phyloP scores from a whole-genome alignment of 2,888 invertebrate genomes.

The Hirtodrosophila trivittata region DNA sequence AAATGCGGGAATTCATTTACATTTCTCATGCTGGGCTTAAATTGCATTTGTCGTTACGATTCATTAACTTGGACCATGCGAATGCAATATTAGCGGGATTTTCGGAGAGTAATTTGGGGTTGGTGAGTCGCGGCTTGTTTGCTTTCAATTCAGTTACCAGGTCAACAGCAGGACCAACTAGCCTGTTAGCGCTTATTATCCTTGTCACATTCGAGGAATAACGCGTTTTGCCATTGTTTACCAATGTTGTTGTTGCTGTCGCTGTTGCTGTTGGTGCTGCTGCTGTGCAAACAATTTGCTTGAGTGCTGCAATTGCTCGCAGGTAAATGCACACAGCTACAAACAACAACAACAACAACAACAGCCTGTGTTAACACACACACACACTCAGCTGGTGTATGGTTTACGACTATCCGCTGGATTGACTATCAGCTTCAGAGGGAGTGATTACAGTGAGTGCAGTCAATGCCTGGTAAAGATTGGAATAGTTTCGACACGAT shows the following conservation, averaged over 20 bases:
- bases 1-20: conserved; percentile 57
- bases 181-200: conserved; percentile 44
- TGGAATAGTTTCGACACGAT: conserved; percentile 48
- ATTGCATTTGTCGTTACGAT: conserved; percentile 36
- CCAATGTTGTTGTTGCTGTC: conserved; percentile 16
- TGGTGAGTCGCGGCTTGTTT: conserved; percentile 24
- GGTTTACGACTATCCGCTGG: conserved; percentile 12
- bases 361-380: conserved; percentile 2
- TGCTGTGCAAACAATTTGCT: conserved; percentile 56
- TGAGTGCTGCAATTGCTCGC: conserved; percentile 56
- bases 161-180: conserved; percentile 17
- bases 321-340: conserved; percentile 40
- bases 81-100: conserved; percentile 7
- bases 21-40: conserved; percentile 31
- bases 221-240: conserved; percentile 46
- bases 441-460: conserved; percentile 3
- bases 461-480: conserved; percentile 20
- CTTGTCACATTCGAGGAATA: conserved; percentile 51
- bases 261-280: conserved; percentile 16
- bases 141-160: conserved; percentile 51
- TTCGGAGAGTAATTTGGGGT: conserved; percentile 14
- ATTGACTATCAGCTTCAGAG: conserved; percentile 14
- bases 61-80: conserved; percentile 45
- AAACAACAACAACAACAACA: conserved; percentile 7
- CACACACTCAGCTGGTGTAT: conserved; percentile 1